phyloP scores from a whole-genome alignment of 2,797 vertebrate species.

The Echiichthys vipera region DNA sequence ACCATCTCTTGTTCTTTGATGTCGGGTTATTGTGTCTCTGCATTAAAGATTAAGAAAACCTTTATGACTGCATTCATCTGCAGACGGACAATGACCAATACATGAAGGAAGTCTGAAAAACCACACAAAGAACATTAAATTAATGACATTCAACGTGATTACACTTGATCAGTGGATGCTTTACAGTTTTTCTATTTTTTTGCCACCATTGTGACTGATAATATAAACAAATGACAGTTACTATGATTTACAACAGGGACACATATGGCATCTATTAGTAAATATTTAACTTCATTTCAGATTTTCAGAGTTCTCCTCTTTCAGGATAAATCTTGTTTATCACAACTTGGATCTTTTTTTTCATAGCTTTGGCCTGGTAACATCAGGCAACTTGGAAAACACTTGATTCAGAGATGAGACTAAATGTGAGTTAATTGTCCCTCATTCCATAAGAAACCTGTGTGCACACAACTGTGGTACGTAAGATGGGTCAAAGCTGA shows the following conservation, averaged over 20 bases:
- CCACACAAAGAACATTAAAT: neutral
- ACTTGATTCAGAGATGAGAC: neutral
- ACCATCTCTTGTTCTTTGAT: too few species aligned
- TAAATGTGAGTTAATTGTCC: neutral
- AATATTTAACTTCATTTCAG: slow-evolving; percentile 9
- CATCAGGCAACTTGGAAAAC: neutral
- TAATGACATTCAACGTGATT: neutral
- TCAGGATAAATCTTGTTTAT: slow-evolving; percentile 8
- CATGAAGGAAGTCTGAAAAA: slow-evolving; percentile 9
- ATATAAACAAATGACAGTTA: slow-evolving; percentile 33
- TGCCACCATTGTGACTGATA: slow-evolving; percentile 10
- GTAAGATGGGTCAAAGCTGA: neutral
- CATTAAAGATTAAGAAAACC: neutral
- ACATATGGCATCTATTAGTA: slow-evolving; percentile 38
- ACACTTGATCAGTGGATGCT: neutral
- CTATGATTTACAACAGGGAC: slow-evolving; percentile 32
- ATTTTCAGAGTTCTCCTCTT: neutral
- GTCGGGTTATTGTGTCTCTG: too few species aligned
- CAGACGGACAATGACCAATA: neutral
- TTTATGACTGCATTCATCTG: slow-evolving; percentile 1
- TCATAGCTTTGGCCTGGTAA: slow-evolving; percentile 2
- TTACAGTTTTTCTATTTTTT: slow-evolving; percentile 8
- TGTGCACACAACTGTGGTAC: neutral
- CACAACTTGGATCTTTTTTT: neutral
- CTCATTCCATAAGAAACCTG: neutral